Evolutionary conservation across 2,797 vertebrate species (phyloP), one percentile per base, ranked within the genome.

Genomic region (Poecilia wingei): DNA sequence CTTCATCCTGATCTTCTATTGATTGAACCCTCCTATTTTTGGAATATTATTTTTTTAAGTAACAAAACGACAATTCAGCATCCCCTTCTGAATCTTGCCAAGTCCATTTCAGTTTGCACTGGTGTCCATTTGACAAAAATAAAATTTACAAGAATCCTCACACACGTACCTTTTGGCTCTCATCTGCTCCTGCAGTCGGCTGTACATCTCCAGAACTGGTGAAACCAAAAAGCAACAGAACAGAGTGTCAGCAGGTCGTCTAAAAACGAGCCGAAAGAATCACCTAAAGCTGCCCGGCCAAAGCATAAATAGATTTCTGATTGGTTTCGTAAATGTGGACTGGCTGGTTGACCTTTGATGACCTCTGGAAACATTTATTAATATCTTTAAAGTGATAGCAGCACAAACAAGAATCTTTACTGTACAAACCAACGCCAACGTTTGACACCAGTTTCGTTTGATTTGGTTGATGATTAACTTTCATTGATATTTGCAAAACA

Each of bases 181-280:
- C 98, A 99, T 99, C 91, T 99, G 98, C 81, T 98, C 97, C 91
- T 97, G 97, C 39, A 99, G 94, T 84, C 97, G 97, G 93, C 96
- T 97, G 94, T 99, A 99, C 98, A 99, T 99, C 95, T 99, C 97
- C 91, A 99, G 92, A 46, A 99, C 98, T 99, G 93, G 61, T 74
- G 36, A 45, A n/a, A 31, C 39, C 31, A 74, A 33, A 57, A 25
- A 72, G 0, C 2, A 81, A 68, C 0, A 5, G 25, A 25, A 9
- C 0, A 43, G 18, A 71, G 45, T 0, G 72, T 12, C 0, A 71
- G 46, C 6, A 1, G 43, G 9, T 22, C 4, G 33, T 39, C 2
- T 39, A 14, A 22, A 66, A 66, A 22, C 33, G 1, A 66, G 33
- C 61, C 20, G 33, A 39, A 66, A 39, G 61, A 20, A 9, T 66